A percentile compares a stretch with the other conserved stretches of the same genome.
phyloP scores from a whole-genome alignment of 2,888 invertebrate species.

The Serrognathus titanus region DNA sequence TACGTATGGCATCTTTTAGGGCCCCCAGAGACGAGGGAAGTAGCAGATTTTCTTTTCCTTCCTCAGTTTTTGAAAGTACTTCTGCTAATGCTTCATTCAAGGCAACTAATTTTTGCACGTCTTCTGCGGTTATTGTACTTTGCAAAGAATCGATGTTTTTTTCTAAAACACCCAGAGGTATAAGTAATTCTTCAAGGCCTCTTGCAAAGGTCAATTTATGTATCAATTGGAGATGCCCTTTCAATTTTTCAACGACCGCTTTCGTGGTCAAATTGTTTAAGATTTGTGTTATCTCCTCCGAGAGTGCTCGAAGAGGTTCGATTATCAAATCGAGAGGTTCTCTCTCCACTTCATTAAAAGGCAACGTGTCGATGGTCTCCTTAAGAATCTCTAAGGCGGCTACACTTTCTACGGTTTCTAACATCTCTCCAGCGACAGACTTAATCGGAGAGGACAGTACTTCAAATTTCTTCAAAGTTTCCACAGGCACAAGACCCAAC shows the following conservation, averaged over 20 bases:
- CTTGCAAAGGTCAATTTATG: too few species aligned
- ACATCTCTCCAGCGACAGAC: not conserved
- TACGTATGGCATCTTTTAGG: too few species aligned
- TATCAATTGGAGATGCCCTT: not conserved
- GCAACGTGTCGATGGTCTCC: not conserved
- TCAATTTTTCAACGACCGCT: not conserved
- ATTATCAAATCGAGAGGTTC: slow-evolving; percentile 3
- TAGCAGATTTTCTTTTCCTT: too few species aligned
- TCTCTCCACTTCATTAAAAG: not conserved
- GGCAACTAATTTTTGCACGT: too few species aligned
- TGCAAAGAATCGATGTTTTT: too few species aligned
- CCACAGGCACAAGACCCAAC: not conserved
- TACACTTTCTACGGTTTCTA: not conserved
- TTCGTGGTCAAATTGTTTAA: not conserved
- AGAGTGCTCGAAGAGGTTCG: slow-evolving; percentile 3
- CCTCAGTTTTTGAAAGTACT: too few species aligned
- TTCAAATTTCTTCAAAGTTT: not conserved
- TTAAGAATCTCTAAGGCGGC: not conserved
- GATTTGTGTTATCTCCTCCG: not conserved
- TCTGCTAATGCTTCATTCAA: too few species aligned
- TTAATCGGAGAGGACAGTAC: slow-evolving; percentile 6
- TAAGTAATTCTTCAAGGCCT: too few species aligned
- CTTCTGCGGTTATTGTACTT: too few species aligned
- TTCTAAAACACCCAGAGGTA: too few species aligned
- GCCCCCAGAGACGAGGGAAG: too few species aligned